Evolutionary conservation across 2,888 invertebrate genomes (phyloP).

Genomic region (Euzophera pinguis): DNA sequence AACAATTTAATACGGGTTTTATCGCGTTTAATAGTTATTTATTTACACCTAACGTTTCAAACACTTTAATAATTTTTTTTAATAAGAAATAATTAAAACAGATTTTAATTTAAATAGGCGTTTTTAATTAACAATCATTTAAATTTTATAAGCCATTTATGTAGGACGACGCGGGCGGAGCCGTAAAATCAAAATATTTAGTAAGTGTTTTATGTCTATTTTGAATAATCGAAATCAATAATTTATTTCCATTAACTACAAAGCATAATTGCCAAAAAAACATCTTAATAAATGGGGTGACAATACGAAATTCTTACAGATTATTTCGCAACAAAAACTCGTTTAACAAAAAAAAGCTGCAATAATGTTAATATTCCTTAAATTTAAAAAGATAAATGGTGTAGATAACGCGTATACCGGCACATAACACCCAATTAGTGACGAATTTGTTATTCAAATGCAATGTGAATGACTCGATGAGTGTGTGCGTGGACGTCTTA

Average conservation of each 20-base stretch:
- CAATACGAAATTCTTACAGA: conserved; percentile 11
- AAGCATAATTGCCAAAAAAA: background rate
- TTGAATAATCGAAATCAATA: background rate
- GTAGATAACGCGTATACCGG: conserved; percentile 44
- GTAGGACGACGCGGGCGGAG: too few relatives aligned
- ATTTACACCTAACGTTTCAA: too few relatives aligned
- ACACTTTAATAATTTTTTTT: too few relatives aligned
- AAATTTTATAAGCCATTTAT: too few relatives aligned
- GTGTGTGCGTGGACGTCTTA: conserved; percentile 25
- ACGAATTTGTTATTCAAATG: conserved; percentile 49
- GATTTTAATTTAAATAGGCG: too few relatives aligned
- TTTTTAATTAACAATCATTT: too few relatives aligned
- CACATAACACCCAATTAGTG: conserved; percentile 61
- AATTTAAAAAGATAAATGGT: conserved; percentile 47
- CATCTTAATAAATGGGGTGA: background rate
- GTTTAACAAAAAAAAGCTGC: conserved; percentile 24
- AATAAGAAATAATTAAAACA: too few relatives aligned
- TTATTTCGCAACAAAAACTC: conserved; percentile 27
- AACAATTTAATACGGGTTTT: too few relatives aligned
- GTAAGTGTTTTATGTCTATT: background rate
- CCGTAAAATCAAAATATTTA: too few relatives aligned
- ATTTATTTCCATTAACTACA: too few relatives aligned
- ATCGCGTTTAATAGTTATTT: too few relatives aligned
- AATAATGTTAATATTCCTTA: conserved; percentile 23
- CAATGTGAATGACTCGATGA: conserved; percentile 41